phyloP scores from a whole-genome alignment of 2,888 invertebrate genomes.

The Acrocyrtus sp. region DNA sequence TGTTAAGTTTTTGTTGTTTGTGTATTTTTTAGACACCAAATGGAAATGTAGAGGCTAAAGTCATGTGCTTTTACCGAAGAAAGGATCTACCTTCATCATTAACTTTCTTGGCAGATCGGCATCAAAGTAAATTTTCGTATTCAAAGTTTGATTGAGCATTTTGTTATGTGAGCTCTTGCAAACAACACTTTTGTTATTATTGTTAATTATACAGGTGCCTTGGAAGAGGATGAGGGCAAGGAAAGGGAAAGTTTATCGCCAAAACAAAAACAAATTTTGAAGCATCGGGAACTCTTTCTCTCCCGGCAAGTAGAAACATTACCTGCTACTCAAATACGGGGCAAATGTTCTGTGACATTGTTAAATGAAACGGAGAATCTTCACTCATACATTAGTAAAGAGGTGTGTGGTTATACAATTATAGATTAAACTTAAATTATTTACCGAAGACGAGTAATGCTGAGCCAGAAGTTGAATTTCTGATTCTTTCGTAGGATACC shows the following conservation, averaged over 20 bases:
- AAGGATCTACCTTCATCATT: slow-evolving; percentile 96
- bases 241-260: slow-evolving; percentile 71
- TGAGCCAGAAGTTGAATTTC: background rate
- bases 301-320: slow-evolving; percentile 97
- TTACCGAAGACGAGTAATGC: too few relatives aligned
- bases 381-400: slow-evolving; percentile 95
- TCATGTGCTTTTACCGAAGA: slow-evolving; percentile 99
- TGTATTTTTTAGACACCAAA: slow-evolving; percentile 79
- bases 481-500: slow-evolving; percentile 78
- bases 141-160: background rate
- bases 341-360: slow-evolving; percentile 98
- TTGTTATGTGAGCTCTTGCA: too few relatives aligned
- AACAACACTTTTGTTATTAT: too few relatives aligned
- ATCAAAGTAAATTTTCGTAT: slow-evolving; percentile 98
- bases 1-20: background rate
- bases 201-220: slow-evolving; percentile 73
- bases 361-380: slow-evolving; percentile 99
- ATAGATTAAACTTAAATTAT: background rate
- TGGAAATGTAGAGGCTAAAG: slow-evolving; percentile 99
- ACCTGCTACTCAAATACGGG: slow-evolving; percentile 98
- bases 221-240: slow-evolving; percentile 73
- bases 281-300: slow-evolving; percentile 97
- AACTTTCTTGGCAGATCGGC: slow-evolving; percentile 98
- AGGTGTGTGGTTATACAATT: slow-evolving; percentile 73
- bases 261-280: slow-evolving; percentile 94